Percentiles rank a stretch among this genome's conserved stretches.
These are phyloP conservation scores for Labroides dimidiatus DNA, from an alignment of 2,797 vertebrate genomes.

Conservation along the genomic window DNA sequence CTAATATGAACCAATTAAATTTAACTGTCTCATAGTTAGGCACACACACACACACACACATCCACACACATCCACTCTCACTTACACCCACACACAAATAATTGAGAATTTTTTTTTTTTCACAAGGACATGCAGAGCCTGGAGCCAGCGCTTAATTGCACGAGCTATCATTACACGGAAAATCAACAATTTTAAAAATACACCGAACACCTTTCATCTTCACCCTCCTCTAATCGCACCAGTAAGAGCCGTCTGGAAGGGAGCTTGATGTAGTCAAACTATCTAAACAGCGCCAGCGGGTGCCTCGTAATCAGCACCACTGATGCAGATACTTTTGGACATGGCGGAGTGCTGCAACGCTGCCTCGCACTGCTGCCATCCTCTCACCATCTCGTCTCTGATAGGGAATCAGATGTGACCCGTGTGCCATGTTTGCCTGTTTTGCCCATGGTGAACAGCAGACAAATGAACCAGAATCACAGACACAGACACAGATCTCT, in stretches of 20 bases:
- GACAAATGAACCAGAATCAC: slow-evolving; percentile 71
- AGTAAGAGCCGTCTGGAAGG: slow-evolving; percentile 83
- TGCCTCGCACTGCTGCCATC: slow-evolving; percentile 77
- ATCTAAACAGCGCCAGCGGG: slow-evolving; percentile 86
- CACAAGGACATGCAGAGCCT: slow-evolving; percentile 85
- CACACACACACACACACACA: slow-evolving; percentile 15
- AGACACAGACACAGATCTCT: slow-evolving; percentile 60
- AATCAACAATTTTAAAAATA: slow-evolving; percentile 90
- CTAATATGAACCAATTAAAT: slow-evolving; percentile 46
- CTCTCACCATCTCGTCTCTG: slow-evolving; percentile 70
- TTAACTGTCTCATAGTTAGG: slow-evolving; percentile 41
- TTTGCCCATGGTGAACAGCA: slow-evolving; percentile 77
- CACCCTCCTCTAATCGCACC: slow-evolving; percentile 82
- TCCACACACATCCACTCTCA: slow-evolving; percentile 13
- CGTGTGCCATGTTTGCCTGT: slow-evolving; percentile 69
- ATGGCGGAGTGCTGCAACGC: slow-evolving; percentile 68
- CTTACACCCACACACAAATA: slow-evolving; percentile 74
- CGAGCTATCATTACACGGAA: slow-evolving; percentile 86
- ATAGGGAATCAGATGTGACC: slow-evolving; percentile 81
- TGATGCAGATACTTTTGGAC: slow-evolving; percentile 83
- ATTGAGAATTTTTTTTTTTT: slow-evolving; percentile 82
- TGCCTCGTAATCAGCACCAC: slow-evolving; percentile 77
- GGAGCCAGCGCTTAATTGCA: slow-evolving; percentile 86
- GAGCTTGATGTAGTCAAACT: slow-evolving; percentile 86
- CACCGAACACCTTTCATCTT: slow-evolving; percentile 87